Base-by-base conservation (phyloP, 2,113 vertebrate genomes). In the Xenus cinereus region DNA sequence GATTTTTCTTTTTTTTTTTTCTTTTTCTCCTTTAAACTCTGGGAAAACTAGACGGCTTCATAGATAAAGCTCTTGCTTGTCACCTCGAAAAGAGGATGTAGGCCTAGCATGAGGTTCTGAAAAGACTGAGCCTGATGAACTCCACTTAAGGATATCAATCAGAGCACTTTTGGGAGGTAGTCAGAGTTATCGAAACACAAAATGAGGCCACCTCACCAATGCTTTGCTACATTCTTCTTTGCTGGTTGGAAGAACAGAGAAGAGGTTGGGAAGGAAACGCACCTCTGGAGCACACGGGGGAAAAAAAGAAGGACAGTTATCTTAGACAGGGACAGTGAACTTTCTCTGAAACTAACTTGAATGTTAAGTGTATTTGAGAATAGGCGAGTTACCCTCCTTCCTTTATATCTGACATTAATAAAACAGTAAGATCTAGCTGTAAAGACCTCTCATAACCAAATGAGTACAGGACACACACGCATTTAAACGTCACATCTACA, bases 201-300 rank as follows among this genome's bases (percentile, higher is more conserved):
- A 89, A 92, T 62, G 33, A 95, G 79, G 69, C 59, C 87, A 89
- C 77, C 84, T 89, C 60, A 84, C 59, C 73, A 90, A 41, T 30
- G 57, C 76, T 96, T 93, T 92, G 93, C 93, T 94, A 96, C 96
- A 96, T 96, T 93, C 84, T 77, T 96, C 84, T 94, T 96, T 75
- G 94, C 80, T 91, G 72, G 78, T 27, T 93, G 79, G 82, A 96
- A 93, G 84, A 96, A 76, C 22, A 43, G 87, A 79, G 59, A 73
- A 76, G 24, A 84, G 24, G 53, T 8, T 78, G 26, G 51, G 68
- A 95, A 81, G 26, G 71, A 72, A 90, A 87, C n/a, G 94, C 3
- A 50, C 6, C 22, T 94, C 46, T 71, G 37, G n/a, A 87, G 53
- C 17, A 73, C 21, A 66, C 5, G 19, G 30, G 32, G 14, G 17